Percentiles rank a stretch among this genome's conserved stretches.
phyloP scores from a whole-genome alignment of 2,797 vertebrate genomes.

The Pygocentrus nattereri region DNA sequence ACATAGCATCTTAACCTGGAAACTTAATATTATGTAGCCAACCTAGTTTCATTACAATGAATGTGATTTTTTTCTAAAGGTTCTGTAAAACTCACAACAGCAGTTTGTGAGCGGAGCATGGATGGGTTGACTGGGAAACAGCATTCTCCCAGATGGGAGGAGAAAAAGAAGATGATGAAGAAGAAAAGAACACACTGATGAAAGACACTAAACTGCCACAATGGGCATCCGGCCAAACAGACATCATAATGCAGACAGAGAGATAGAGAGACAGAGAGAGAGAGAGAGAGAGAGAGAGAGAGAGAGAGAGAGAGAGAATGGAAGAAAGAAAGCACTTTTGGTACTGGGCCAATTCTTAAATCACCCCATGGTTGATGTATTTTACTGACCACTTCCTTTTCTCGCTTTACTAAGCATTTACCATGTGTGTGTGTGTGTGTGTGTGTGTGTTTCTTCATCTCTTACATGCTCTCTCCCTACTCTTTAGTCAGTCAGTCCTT shows the following conservation, averaged over 20 bases:
- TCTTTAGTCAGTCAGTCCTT: not conserved
- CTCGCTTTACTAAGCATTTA: not conserved
- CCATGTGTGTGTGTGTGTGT: not conserved
- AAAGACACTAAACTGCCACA: constrained; percentile 1
- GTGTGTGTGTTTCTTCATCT: constrained; percentile 1
- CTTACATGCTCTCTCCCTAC: not conserved
- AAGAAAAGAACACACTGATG: not conserved
- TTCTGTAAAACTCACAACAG: not conserved
- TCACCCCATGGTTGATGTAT: constrained; percentile 1
- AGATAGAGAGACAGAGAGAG: not conserved
- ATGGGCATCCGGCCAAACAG: constrained; percentile 28
- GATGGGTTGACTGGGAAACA: not conserved
- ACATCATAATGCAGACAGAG: constrained; percentile 2
- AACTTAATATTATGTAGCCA: too few relatives aligned
- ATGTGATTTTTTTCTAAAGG: too few relatives aligned
- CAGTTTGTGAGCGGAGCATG: not conserved
- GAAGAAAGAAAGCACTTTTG: constrained; percentile 24
- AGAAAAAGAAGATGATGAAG: constrained; percentile 1
- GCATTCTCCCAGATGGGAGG: not conserved
- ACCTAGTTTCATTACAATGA: too few relatives aligned
- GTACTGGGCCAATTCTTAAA: constrained; percentile 18
- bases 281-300: constrained; percentile 1
- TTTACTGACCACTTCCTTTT: constrained; percentile 19
- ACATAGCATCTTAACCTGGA: too few relatives aligned
- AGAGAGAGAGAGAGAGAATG: not conserved